Percentiles rank a stretch among this genome's conserved stretches.
Conservation (phyloP, 2,113 vertebrate genomes). For the Gadus chalcogrammus region DNA sequence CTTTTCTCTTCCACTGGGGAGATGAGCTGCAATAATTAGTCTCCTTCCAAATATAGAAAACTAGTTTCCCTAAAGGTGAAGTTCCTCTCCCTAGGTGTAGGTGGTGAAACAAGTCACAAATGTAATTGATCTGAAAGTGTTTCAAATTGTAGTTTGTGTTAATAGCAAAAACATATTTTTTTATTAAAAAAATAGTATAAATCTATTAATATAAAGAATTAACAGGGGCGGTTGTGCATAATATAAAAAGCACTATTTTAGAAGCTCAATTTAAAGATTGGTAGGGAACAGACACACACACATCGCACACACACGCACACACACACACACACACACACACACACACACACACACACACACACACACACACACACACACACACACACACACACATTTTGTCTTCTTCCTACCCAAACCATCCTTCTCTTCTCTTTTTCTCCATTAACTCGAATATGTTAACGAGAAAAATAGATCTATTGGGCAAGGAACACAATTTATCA, state of each 20-base stretch:
- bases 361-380: background rate
- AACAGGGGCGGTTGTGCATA: too few relatives aligned
- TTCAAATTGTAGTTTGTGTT: constrained; percentile 21
- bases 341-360: background rate
- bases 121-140: constrained; percentile 21
- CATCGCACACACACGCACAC: background rate
- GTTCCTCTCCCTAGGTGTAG: constrained; percentile 41
- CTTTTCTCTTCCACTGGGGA: constrained; percentile 58
- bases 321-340: background rate
- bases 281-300: background rate
- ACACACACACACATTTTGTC: constrained; percentile 5
- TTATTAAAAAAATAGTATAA: too few relatives aligned
- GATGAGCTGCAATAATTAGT: constrained; percentile 64
- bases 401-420: constrained; percentile 25
- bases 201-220: too few relatives aligned
- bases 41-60: constrained; percentile 69
- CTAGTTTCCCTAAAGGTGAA: constrained; percentile 63
- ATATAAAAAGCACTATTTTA: too few relatives aligned
- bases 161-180: too few relatives aligned
- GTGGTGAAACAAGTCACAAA: constrained; percentile 35
- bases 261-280: too few relatives aligned
- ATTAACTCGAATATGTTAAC: constrained; percentile 80
- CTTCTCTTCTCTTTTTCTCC: constrained; percentile 51
- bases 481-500: constrained; percentile 77
- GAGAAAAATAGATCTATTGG: constrained; percentile 79